Evolutionary conservation across 2,797 vertebrate species (phyloP).

Genomic region (Tachyglossus aculeatus): DNA sequence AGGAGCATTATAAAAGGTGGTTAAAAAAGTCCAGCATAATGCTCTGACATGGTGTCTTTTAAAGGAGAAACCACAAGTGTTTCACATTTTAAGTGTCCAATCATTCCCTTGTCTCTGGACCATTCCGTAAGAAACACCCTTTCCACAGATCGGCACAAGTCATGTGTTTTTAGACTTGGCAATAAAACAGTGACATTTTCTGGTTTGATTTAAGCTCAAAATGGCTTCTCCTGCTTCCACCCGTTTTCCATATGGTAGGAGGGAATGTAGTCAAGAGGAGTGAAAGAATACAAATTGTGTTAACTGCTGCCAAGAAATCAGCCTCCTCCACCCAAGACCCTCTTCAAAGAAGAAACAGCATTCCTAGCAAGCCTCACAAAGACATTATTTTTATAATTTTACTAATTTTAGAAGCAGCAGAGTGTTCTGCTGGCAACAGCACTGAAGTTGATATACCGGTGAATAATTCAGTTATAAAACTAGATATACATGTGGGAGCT

Average conservation of each 20-base stretch:
- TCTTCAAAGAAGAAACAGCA: fast-evolving
- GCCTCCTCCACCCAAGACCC: fast-evolving
- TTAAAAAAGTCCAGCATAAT: neutral
- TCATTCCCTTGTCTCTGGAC: neutral
- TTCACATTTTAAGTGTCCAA: too few species aligned
- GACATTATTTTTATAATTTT: neutral
- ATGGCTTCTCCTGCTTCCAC: neutral
- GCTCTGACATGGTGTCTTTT: neutral
- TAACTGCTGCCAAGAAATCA: neutral
- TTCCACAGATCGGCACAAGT: fast-evolving
- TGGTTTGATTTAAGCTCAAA: neutral
- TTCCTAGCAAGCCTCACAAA: fast-evolving
- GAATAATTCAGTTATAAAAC: neutral
- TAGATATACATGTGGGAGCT: fast-evolving
- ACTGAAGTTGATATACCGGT: fast-evolving
- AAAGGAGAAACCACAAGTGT: neutral
- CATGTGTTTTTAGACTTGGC: neutral
- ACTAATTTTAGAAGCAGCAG: neutral
- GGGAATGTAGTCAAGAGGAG: fast-evolving
- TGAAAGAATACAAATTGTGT: neutral
- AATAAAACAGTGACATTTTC: fast-evolving
- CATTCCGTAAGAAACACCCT: fast-evolving
- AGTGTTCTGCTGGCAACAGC: fast-evolving
- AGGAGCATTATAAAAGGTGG: neutral
- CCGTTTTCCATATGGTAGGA: neutral